phyloP scores from a whole-genome alignment of 2,797 vertebrate genomes.

The Oceanodroma leucorhoa region DNA sequence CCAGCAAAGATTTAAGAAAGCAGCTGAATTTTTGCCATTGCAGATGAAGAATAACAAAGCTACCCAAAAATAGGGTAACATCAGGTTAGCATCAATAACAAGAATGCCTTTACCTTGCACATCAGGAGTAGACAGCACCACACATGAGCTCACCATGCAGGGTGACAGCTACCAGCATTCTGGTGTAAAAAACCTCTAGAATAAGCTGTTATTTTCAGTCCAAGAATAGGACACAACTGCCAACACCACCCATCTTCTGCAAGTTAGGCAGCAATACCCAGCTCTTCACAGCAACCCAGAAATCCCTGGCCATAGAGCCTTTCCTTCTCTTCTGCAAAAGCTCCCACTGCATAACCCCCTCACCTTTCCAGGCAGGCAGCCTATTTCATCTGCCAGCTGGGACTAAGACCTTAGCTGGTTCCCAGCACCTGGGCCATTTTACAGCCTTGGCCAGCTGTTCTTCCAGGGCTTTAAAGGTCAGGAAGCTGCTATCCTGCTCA shows the following conservation, averaged over 20 bases:
- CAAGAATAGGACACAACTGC: not conserved
- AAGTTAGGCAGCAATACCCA: not conserved
- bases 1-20: not conserved
- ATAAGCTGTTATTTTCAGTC: not conserved
- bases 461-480: not conserved
- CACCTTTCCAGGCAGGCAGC: not conserved
- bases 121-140: not conserved
- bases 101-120: not conserved
- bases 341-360: not conserved
- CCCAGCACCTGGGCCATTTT: not conserved
- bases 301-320: not conserved
- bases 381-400: not conserved
- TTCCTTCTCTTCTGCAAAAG: not conserved
- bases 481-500: not conserved
- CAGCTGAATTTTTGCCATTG: not conserved
- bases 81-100: not conserved
- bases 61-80: not conserved
- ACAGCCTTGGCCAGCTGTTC: not conserved
- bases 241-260: not conserved
- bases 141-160: not conserved
- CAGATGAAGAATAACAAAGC: not conserved
- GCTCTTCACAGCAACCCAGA: not conserved
- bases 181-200: not conserved
- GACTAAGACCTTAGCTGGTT: not conserved
- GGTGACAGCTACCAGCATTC: not conserved